Evolutionary conservation across 2,113 vertebrate genomes (phyloP), one percentile per base, ranked within the genome.

Genomic region (Heptranchias perlo): DNA sequence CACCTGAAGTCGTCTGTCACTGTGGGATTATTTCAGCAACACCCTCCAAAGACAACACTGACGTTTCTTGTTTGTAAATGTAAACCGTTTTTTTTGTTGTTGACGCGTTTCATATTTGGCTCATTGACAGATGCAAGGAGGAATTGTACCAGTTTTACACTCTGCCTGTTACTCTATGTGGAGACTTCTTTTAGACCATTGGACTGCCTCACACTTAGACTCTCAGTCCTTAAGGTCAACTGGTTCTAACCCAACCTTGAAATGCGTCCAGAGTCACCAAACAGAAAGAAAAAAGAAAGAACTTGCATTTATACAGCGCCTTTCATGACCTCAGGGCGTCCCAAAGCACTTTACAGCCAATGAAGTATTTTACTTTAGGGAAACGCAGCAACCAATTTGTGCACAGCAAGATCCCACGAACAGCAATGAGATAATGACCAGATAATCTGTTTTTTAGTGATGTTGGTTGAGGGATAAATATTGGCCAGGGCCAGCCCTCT

Each of bases 1-100:
- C 78, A 82, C 78, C 78, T 82, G 78, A 82, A 82, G 78, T 82
- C 78, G 47, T 82, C 78, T 82, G 78, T 82, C 78, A 82, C 47
- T 47, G 78, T 21, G 78, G 78, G 16, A 82, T 82, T 82, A 82
- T 82, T 44, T 47, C 78, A 82, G 78, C 78, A 82, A 44, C 23
- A 44, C 78, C n/a, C 18, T 82, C 78, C 78, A 44, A 82, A 82
- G 78, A 82, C 78, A 82, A 82, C 78, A 82, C 39, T 82, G 78
- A 82, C 78, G 23, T 44, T 39, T 39, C 78, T 82, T 82, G 78
- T 82, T 82, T 82, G 78, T 47, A 82, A 82, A 82, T 82, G 78
- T 82, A 47, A 78, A 21, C 78, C 44, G 78, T 82, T 39, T 44
- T 82, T 82, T 47, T 44, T 18, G 44, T 44, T 18, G 44, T 82